A percentile compares a stretch with the other conserved stretches of the same genome.
Evolutionary conservation across 2,797 vertebrate genomes (phyloP).

Genomic region (Channallabes apus): DNA sequence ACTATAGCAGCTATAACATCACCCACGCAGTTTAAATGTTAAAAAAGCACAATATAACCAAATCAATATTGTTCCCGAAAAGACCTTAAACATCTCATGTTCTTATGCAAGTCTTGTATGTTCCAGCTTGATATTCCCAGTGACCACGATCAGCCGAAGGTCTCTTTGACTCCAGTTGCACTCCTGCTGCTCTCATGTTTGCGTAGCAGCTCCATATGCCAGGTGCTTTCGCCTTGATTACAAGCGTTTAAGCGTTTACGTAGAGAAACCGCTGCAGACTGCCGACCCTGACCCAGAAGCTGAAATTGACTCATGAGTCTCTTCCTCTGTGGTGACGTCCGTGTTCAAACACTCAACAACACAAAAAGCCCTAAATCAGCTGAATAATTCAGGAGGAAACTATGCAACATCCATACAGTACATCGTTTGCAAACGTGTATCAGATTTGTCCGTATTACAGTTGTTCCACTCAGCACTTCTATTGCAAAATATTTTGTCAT

Average conservation of each 20-base stretch:
- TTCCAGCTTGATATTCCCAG: neutral
- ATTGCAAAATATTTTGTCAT: neutral
- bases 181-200: neutral
- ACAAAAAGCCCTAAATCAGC: neutral
- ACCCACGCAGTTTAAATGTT: neutral
- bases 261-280: neutral
- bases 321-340: neutral
- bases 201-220: neutral
- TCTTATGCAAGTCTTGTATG: neutral
- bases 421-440: too few species aligned
- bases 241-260: neutral
- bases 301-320: neutral
- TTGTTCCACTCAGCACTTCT: neutral
- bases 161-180: neutral
- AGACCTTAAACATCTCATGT: neutral
- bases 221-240: neutral
- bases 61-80: neutral
- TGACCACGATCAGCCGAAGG: neutral
- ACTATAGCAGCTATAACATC: neutral
- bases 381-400: neutral
- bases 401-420: neutral
- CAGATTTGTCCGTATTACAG: conserved; percentile 1
- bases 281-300: neutral
- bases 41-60: neutral
- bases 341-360: neutral